Conservation (phyloP, 1,140 invertebrate genomes). For the Acromyrmex echinatior region DNA sequence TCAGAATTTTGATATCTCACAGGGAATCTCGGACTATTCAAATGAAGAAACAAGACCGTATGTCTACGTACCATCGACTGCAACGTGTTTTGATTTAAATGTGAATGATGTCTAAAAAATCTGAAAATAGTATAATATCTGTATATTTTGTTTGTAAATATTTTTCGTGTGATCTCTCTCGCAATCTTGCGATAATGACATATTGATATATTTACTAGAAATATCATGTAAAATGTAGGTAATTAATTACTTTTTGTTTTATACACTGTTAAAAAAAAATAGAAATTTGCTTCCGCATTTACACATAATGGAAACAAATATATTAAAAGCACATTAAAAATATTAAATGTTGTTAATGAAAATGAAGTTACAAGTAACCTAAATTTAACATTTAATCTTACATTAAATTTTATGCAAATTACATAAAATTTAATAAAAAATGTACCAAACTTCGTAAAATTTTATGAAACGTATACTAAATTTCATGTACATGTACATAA, state of each 20-base stretch:
- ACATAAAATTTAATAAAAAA: too few species aligned
- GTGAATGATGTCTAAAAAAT: constrained; percentile 41
- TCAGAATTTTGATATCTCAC: constrained; percentile 64
- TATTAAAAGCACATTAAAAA: too few species aligned
- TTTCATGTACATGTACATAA: too few species aligned
- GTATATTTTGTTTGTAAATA: constrained; percentile 67
- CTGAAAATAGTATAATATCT: constrained; percentile 33
- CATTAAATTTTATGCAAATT: too few species aligned
- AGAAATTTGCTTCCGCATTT: too few species aligned
- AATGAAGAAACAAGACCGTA: constrained; percentile 38
- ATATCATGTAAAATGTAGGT: constrained; percentile 1
- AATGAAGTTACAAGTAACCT: too few species aligned
- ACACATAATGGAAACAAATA: too few species aligned
- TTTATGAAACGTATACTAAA: too few species aligned
- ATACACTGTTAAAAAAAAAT: not conserved
- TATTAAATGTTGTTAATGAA: too few species aligned
- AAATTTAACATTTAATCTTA: too few species aligned
- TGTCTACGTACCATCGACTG: constrained; percentile 43
- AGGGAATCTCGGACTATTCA: constrained; percentile 63
- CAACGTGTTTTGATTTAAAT: constrained; percentile 54
- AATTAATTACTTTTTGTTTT: not conserved
- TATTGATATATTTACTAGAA: not conserved
- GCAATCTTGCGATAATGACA: constrained; percentile 33
- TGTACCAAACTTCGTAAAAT: too few species aligned
- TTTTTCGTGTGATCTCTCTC: not conserved